A percentile compares a stretch with the other conserved stretches of the same genome.
phyloP scores from a whole-genome alignment of 2,113 vertebrate genomes.

The Lasiurus borealis region DNA sequence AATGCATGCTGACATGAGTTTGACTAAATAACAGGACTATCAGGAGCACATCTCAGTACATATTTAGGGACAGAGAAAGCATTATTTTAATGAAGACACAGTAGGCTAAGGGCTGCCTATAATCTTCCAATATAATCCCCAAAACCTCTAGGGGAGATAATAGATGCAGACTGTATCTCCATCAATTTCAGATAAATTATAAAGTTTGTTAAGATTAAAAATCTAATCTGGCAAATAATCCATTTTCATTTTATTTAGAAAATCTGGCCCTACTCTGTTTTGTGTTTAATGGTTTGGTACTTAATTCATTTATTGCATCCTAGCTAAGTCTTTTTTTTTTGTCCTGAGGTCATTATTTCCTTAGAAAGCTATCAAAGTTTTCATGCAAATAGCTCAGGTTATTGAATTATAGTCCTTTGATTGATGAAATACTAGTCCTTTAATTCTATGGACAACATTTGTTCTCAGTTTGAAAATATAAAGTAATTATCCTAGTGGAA shows the following conservation, averaged over 20 bases:
- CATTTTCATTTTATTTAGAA: conserved; percentile 38
- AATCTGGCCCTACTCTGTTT: neutral
- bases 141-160: neutral
- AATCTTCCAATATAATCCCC: neutral
- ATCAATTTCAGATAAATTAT: neutral
- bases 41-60: neutral
- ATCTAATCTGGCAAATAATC: conserved; percentile 1
- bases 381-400: conserved; percentile 1
- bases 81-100: neutral
- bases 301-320: conserved; percentile 20
- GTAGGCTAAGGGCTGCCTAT: neutral
- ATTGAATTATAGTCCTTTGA: neutral
- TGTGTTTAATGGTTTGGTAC: neutral
- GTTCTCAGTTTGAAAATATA: neutral
- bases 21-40: neutral
- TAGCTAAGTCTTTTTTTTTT: neutral
- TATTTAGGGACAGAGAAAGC: neutral
- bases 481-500: neutral
- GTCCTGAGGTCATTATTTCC: conserved; percentile 36
- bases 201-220: conserved; percentile 29
- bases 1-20: neutral
- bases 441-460: conserved; percentile 10
- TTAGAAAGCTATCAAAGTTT: conserved; percentile 50
- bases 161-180: neutral
- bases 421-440: neutral